These are phyloP conservation scores for Tonatia bakeri DNA, from an alignment of 2,113 vertebrate genomes.

Conservation along the genomic window DNA sequence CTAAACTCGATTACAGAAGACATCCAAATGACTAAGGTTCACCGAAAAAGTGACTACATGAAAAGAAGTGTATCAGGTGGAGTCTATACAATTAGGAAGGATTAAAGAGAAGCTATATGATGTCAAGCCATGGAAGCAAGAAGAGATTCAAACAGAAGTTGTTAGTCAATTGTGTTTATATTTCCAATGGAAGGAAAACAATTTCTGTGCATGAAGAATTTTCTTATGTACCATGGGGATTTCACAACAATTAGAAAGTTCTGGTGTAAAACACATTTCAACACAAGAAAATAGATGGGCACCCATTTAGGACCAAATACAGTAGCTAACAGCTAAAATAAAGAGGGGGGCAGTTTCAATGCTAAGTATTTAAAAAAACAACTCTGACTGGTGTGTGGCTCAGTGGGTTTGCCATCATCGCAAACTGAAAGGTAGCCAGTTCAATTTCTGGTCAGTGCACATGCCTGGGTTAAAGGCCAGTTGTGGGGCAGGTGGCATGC, in stretches of 20 bases:
- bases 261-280: slow-evolving; percentile 55
- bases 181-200: slow-evolving; percentile 50
- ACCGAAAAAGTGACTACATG: background rate
- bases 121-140: slow-evolving; percentile 32
- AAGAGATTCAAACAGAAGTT: slow-evolving; percentile 54
- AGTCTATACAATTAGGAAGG: background rate
- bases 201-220: slow-evolving; percentile 39
- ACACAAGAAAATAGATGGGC: slow-evolving; percentile 27
- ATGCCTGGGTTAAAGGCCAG: too few relatives aligned
- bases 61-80: background rate
- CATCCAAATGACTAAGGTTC: background rate
- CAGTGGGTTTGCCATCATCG: too few relatives aligned
- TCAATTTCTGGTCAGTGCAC: too few relatives aligned
- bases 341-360: background rate
- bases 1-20: background rate
- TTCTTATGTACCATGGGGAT: slow-evolving; percentile 40
- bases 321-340: background rate
- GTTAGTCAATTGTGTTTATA: slow-evolving; percentile 43
- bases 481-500: too few relatives aligned
- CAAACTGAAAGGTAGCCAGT: too few relatives aligned
- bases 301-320: slow-evolving; percentile 2
- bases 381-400: too few relatives aligned
- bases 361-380: background rate
- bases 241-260: slow-evolving; percentile 60
- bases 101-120: background rate